Base-by-base conservation (phyloP, 2,113 vertebrate genomes). In the Anoplopoma fimbria region DNA sequence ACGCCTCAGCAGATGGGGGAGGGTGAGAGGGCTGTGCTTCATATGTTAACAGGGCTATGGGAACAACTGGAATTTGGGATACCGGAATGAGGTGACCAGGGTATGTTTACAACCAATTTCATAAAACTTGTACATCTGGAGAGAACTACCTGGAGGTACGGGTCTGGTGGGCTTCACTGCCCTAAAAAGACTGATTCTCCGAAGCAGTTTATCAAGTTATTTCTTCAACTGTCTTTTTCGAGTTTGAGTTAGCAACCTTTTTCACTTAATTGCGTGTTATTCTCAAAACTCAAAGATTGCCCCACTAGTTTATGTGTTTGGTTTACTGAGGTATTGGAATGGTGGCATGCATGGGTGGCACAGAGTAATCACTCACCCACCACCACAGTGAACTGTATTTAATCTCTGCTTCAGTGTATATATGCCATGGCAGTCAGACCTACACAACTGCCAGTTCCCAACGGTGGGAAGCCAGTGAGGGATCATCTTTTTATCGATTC, bases 1-100 rank as follows among this genome's bases (percentile, higher is more conserved):
- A 86, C 74, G 77, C 94, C 95, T 93, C 91, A 91, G 88, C 88
- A 86, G 92, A 91, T 91, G 93, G 77, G 79, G 88, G 83, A 79
- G 77, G 70, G 86, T 17, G 77, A 47, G 58, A 81, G 64, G 2
- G 29, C n/a, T 64, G 63, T 19, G 72, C 25, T 68, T 82, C 27
- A 82, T 4, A 82, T 62, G 64, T 84, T 67, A 77, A 45, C 65
- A 77, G 71, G 42, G 72, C 77, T 55, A 70, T 58, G 77, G 67
- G 72, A 84, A 77, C 27, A 65, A 64, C 71, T 69, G 63, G 73
- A 34, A 76, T 77, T 70, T 58, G 55, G 77, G 40, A 70, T 58
- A 74, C 65, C 17, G 7, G 6, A 83, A 57, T 9, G 23, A n/a
- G 2, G 57, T 72, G 60, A 68, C 47, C 2, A 13, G 45, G 58